These are phyloP conservation scores for Papilio polytes DNA, from an alignment of 1,140 invertebrate species.

Conservation along the genomic window DNA sequence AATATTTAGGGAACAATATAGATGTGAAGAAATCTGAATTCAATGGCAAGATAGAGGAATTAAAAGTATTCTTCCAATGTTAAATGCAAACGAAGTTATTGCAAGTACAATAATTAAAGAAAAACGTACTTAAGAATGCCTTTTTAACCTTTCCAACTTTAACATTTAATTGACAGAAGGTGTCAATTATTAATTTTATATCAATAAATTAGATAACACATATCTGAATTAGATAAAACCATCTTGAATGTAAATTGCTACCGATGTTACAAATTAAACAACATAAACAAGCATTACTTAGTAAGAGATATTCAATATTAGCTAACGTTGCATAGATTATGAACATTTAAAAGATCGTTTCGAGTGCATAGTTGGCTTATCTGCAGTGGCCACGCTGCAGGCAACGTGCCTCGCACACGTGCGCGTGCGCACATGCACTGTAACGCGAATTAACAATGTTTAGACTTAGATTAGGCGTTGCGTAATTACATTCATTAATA, in stretches of 20 bases:
- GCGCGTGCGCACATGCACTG: conserved; percentile 26
- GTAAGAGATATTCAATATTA: background rate
- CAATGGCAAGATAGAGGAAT: background rate
- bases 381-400: background rate
- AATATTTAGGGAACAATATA: background rate
- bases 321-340: conserved; percentile 9
- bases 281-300: background rate
- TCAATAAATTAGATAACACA: background rate
- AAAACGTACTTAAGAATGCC: background rate
- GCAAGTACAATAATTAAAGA: background rate
- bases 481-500: conserved; percentile 28
- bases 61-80: too few species aligned
- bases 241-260: background rate
- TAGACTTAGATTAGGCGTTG: conserved; percentile 30
- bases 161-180: too few species aligned
- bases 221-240: background rate
- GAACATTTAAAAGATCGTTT: conserved; percentile 25
- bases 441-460: conserved; percentile 12
- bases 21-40: background rate
- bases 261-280: background rate
- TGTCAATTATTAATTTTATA: background rate
- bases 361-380: conserved; percentile 27
- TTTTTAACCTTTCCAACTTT: too few species aligned
- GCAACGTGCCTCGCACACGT: conserved; percentile 24
- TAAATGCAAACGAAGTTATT: background rate